Evolutionary conservation across 2,888 invertebrate genomes (phyloP).

Genomic region (Sepiola atlantica): DNA sequence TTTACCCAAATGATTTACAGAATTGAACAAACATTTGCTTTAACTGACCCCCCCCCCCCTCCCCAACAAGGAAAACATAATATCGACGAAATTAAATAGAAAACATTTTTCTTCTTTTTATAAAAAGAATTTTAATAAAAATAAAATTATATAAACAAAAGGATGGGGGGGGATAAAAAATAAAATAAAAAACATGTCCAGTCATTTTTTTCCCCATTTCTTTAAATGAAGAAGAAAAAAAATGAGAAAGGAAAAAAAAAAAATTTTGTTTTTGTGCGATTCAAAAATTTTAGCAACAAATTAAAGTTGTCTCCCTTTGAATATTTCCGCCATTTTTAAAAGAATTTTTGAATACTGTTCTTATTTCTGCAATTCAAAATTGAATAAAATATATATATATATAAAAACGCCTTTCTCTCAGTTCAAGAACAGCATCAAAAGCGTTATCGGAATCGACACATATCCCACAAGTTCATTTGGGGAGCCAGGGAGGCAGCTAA

Average conservation of each 20-base stretch:
- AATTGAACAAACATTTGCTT: not conserved
- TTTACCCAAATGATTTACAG: not conserved
- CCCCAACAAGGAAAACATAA: not conserved
- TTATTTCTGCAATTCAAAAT: not conserved
- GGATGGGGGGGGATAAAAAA: not conserved
- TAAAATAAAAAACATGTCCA: not conserved
- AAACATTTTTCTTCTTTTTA: not conserved
- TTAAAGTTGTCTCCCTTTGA: not conserved
- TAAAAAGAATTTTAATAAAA: slow-evolving; percentile 15
- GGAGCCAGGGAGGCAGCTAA: not conserved
- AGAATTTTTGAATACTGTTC: not conserved
- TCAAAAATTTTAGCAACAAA: too few species aligned
- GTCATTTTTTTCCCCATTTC: not conserved
- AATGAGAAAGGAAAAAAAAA: not conserved
- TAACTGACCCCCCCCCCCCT: too few species aligned
- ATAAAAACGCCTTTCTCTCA: not conserved
- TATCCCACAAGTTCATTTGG: not conserved
- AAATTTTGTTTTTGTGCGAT: too few species aligned
- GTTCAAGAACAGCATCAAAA: not conserved
- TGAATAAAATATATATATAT: too few species aligned
- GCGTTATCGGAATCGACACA: not conserved
- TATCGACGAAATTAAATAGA: not conserved
- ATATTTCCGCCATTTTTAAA: not conserved
- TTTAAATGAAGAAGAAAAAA: not conserved
- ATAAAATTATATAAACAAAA: not conserved